Percentiles rank a stretch among this genome's conserved stretches.
Evolutionary conservation across 2,888 invertebrate genomes (phyloP).

Genomic region (Tuberolachnus salignus): DNA sequence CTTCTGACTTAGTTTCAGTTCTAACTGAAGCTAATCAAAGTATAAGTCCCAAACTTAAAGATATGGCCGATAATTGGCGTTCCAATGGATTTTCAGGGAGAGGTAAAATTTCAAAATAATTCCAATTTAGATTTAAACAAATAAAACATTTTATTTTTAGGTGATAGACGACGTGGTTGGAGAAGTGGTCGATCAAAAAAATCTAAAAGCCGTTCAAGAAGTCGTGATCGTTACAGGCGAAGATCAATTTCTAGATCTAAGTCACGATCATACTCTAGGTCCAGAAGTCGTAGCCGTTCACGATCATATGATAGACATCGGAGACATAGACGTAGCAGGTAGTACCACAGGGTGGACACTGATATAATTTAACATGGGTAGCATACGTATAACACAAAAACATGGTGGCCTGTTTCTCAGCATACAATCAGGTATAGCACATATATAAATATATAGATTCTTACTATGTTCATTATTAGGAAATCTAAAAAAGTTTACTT

Average conservation of each 20-base stretch:
- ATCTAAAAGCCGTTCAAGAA: slow-evolving; percentile 51
- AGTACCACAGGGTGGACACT: background rate
- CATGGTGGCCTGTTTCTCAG: too few species aligned
- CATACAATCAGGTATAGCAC: too few species aligned
- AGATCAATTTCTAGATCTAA: slow-evolving; percentile 42
- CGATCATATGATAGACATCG: slow-evolving; percentile 51
- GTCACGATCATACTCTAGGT: slow-evolving; percentile 44
- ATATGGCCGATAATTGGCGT: slow-evolving; percentile 67
- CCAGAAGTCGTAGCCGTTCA: slow-evolving; percentile 51
- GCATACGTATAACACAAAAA: too few species aligned
- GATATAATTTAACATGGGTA: too few species aligned
- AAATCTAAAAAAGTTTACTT: too few species aligned
- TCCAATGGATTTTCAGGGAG: slow-evolving; percentile 54
- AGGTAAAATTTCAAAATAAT: slow-evolving; percentile 25
- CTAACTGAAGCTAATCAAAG: slow-evolving; percentile 91
- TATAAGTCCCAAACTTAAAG: slow-evolving; percentile 79
- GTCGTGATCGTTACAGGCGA: slow-evolving; percentile 49
- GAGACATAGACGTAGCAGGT: slow-evolving; percentile 51
- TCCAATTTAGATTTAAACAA: background rate
- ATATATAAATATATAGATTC: too few species aligned
- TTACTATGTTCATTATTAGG: too few species aligned
- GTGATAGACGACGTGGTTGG: slow-evolving; percentile 54
- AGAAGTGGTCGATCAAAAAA: slow-evolving; percentile 50
- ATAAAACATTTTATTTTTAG: slow-evolving; percentile 10
- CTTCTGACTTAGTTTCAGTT: slow-evolving; percentile 88